Conservation (phyloP, 1,140 invertebrate species). For the Magallana angulata region DNA sequence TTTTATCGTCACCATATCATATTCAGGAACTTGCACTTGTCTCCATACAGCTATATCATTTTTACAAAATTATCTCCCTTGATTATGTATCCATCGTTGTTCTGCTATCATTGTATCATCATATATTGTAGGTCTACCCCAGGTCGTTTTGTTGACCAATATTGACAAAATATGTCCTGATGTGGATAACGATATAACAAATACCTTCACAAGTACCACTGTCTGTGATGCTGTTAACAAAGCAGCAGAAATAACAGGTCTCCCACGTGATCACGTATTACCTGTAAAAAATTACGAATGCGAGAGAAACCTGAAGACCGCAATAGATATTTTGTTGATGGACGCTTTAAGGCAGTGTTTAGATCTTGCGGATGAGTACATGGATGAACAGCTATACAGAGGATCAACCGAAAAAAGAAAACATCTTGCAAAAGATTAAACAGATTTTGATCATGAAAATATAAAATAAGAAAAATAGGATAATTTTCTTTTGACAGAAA, state of each 20-base stretch:
- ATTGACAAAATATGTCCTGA: conserved; percentile 51
- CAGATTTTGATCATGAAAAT: too few species aligned
- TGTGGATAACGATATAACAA: conserved; percentile 42
- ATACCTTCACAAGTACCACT: conserved; percentile 45
- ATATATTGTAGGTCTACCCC: conserved; percentile 39
- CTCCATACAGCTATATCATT: too few species aligned
- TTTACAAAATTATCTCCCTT: too few species aligned
- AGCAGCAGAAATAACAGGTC: conserved; percentile 51
- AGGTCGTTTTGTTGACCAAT: conserved; percentile 52
- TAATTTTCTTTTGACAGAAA: too few species aligned
- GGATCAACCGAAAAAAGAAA: background rate
- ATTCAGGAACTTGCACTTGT: too few species aligned
- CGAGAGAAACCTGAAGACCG: conserved; percentile 52
- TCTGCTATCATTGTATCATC: too few species aligned
- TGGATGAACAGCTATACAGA: conserved; percentile 34
- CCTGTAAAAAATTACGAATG: conserved; percentile 58
- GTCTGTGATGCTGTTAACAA: conserved; percentile 49
- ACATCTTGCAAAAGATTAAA: background rate
- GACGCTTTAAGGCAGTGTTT: conserved; percentile 47
- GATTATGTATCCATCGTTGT: too few species aligned
- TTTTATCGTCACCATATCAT: too few species aligned
- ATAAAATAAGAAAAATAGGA: too few species aligned
- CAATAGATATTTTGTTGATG: conserved; percentile 49
- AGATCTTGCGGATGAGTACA: conserved; percentile 56
- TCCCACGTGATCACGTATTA: conserved; percentile 57